These are phyloP conservation scores for Karalla daura DNA, from an alignment of 2,797 vertebrate genomes.

Conservation along the genomic window DNA sequence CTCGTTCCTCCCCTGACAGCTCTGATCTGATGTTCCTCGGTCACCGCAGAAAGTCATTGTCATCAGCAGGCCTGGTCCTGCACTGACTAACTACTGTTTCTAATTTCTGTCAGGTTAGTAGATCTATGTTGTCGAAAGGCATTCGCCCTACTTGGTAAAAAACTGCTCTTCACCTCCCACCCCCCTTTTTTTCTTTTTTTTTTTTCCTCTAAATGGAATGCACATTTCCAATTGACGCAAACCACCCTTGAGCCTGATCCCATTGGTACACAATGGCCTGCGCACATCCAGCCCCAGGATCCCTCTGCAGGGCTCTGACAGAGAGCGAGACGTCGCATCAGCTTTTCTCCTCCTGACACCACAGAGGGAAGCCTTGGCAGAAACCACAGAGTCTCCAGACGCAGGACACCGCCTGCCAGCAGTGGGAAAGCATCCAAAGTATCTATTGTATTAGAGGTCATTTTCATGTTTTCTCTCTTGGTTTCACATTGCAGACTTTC, in stretches of 20 bases:
- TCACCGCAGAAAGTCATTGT: conserved; percentile 45
- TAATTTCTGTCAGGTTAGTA: conserved; percentile 49
- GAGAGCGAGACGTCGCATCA: conserved; percentile 62
- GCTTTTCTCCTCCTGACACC: conserved; percentile 66
- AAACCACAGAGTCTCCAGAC: conserved; percentile 62
- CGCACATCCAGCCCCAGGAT: conserved; percentile 44
- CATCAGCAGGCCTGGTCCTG: conserved; percentile 23
- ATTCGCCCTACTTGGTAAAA: conserved; percentile 43
- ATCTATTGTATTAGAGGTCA: conserved; percentile 52
- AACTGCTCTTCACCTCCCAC: conserved; percentile 36
- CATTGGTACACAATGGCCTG: conserved; percentile 56
- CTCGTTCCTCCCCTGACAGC: conserved; percentile 47
- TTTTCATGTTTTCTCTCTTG: conserved; percentile 33
- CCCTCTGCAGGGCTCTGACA: conserved; percentile 50
- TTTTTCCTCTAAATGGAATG: conserved; percentile 55
- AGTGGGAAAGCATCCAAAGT: conserved; percentile 58
- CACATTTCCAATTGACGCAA: conserved; percentile 67
- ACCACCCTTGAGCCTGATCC: conserved; percentile 44
- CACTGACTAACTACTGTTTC: conserved; percentile 47
- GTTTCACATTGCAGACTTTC: conserved; percentile 40
- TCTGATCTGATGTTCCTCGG: conserved; percentile 41
- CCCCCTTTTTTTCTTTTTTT: too few relatives aligned
- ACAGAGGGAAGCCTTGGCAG: conserved; percentile 60
- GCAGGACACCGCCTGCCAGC: conserved; percentile 51
- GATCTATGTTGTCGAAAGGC: conserved; percentile 44